Evolutionary conservation across 2,888 invertebrate species (phyloP), one percentile per base, ranked within the genome.

Genomic region (Nebria salina): DNA sequence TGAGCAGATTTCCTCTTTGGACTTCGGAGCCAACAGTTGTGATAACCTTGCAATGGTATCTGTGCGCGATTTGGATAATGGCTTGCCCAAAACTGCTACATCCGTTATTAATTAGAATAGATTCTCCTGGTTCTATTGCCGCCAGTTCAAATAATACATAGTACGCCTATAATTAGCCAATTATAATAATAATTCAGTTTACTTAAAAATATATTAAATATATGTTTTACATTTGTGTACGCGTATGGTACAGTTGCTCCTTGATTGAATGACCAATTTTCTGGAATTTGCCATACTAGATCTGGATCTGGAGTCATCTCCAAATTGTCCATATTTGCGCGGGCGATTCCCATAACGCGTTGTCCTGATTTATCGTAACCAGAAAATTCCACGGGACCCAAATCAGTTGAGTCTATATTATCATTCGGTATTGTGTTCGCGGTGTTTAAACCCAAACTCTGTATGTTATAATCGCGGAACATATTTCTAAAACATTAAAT

Each of bases 211-310:
- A 34, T 34, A 34, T 34, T 34, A 34, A 34, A 34, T 34, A 34
- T 34, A 5, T 2, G 34, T 4, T 34, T 34, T 66, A 66, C 66
- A 2, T 20, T 66, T 66, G 91, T 91, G 85, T 95, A 96, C 0
- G 95, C 95, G n/a, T 95, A 94, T 0, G 96, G 96, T 0, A 96
- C 91, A 0, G 94, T 93, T 3, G 94, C 94, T 0, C 94, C 96
- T 84, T 96, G 94, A 84, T 93, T 92, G 70, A 95, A 89, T 26
- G 90, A 91, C 95, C 95, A 96, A 5, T 90, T 88, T 2, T 93
- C 91, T 2, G 96, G 96, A 8, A 96, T 89, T 65, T 91, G 88
- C 95, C 95, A 96, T 26, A 88, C 86, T 34, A 93, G 89, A 42
- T 89, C 85, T 4, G 88, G 87, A 85, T 89, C 89, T 4, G 86